Evolutionary conservation across 2,888 invertebrate species (phyloP).

Genomic region (Agrotis clavis): DNA sequence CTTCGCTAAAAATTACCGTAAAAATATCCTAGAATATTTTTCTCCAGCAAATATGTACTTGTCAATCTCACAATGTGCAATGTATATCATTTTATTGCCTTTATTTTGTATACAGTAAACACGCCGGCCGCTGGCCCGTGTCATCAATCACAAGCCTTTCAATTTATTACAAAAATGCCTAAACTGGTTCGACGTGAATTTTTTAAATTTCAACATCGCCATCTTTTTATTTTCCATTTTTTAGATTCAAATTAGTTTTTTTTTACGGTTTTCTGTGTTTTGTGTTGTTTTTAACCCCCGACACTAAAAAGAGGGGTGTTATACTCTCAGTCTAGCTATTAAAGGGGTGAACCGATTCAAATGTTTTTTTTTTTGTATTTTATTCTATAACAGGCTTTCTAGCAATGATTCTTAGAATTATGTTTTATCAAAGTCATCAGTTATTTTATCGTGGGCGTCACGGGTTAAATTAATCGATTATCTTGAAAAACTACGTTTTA

Average conservation of each 20-base stretch:
- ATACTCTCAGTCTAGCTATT: too few relatives aligned
- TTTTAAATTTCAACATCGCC: constrained; percentile 61
- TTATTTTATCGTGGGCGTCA: too few relatives aligned
- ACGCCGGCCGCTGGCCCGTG: constrained; percentile 55
- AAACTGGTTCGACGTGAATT: constrained; percentile 69
- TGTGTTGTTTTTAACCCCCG: neutral
- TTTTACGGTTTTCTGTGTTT: constrained; percentile 20
- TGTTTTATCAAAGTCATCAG: too few relatives aligned
- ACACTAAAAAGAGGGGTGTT: too few relatives aligned
- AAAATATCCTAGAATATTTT: constrained; percentile 53
- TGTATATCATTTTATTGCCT: constrained; percentile 69
- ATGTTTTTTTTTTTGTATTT: too few relatives aligned
- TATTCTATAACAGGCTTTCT: too few relatives aligned
- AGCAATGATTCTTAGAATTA: too few relatives aligned
- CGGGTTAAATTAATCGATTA: too few relatives aligned
- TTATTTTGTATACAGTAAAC: constrained; percentile 67
- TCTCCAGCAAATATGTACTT: constrained; percentile 60
- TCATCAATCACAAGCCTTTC: constrained; percentile 80
- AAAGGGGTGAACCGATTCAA: too few relatives aligned
- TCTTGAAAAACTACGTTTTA: neutral
- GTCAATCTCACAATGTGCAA: constrained; percentile 67
- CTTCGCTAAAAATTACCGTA: constrained; percentile 39
- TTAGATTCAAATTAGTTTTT: constrained; percentile 32
- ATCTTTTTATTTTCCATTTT: constrained; percentile 42
- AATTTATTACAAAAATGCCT: constrained; percentile 81